phyloP scores from a whole-genome alignment of 2,797 vertebrate species.

The Micrastur ruficollis region DNA sequence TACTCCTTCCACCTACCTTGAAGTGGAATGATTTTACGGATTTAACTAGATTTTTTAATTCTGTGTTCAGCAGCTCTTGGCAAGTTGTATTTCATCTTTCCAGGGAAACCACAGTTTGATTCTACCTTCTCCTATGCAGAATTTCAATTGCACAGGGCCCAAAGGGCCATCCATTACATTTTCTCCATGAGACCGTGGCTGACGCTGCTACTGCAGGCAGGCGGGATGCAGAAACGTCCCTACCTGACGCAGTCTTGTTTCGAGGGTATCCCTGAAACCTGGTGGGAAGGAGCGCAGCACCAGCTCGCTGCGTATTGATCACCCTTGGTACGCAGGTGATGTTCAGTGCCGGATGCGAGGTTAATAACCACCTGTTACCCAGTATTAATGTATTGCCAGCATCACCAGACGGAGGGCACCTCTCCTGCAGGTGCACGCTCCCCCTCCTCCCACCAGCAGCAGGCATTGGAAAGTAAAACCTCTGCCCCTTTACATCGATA shows the following conservation, averaged over 20 bases:
- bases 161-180: background rate
- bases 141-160: background rate
- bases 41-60: background rate
- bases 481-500: background rate
- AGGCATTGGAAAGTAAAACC: background rate
- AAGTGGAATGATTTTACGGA: background rate
- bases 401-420: background rate
- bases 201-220: background rate
- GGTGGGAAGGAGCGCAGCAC: background rate
- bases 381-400: background rate
- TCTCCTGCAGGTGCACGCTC: background rate
- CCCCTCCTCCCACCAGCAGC: background rate
- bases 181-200: background rate
- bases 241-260: background rate
- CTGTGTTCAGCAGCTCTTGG: background rate
- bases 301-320: background rate
- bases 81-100: background rate
- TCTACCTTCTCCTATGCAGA: background rate
- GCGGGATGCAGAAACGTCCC: background rate
- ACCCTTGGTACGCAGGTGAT: background rate
- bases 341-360: background rate
- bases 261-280: background rate
- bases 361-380: background rate
- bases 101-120: background rate
- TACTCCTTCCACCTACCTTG: background rate